These are phyloP conservation scores for Balearica regulorum DNA, from an alignment of 2,797 vertebrate genomes.

Conservation along the genomic window DNA sequence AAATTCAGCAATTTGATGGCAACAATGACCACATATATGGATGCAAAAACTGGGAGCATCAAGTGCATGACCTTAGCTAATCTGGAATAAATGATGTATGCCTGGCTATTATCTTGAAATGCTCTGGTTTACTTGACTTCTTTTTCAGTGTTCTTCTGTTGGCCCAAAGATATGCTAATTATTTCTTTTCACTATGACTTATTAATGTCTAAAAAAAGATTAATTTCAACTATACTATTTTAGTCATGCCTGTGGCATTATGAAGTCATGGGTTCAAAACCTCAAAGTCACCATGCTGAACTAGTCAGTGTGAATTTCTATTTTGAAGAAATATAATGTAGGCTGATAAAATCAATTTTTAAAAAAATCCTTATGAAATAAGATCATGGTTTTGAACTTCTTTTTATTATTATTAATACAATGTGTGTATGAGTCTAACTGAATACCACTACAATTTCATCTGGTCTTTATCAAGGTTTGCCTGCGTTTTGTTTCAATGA, in stretches of 20 bases:
- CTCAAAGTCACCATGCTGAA: constrained; percentile 13
- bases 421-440: constrained; percentile 50
- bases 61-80: constrained; percentile 82
- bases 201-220: constrained; percentile 43
- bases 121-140: constrained; percentile 67
- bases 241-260: constrained; percentile 22
- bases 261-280: constrained; percentile 37
- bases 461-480: constrained; percentile 67
- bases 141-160: constrained; percentile 21
- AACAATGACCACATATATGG: constrained; percentile 78
- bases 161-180: constrained; percentile 47
- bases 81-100: constrained; percentile 83
- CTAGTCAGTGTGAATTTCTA: constrained; percentile 35
- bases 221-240: constrained; percentile 26
- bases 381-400: constrained; percentile 61
- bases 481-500: constrained; percentile 57
- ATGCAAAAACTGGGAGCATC: constrained; percentile 67
- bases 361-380: constrained; percentile 61
- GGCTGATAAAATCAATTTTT: constrained; percentile 16
- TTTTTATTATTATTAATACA: constrained; percentile 68
- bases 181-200: constrained; percentile 28
- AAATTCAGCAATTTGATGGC: constrained; percentile 78
- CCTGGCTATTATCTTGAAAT: constrained; percentile 85
- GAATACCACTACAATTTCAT: constrained; percentile 58
- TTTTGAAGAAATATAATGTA: constrained; percentile 49